A percentile compares a stretch with the other conserved stretches of the same genome.
These are phyloP conservation scores for Promerops cafer DNA, from an alignment of 2,113 vertebrate genomes.

Conservation along the genomic window DNA sequence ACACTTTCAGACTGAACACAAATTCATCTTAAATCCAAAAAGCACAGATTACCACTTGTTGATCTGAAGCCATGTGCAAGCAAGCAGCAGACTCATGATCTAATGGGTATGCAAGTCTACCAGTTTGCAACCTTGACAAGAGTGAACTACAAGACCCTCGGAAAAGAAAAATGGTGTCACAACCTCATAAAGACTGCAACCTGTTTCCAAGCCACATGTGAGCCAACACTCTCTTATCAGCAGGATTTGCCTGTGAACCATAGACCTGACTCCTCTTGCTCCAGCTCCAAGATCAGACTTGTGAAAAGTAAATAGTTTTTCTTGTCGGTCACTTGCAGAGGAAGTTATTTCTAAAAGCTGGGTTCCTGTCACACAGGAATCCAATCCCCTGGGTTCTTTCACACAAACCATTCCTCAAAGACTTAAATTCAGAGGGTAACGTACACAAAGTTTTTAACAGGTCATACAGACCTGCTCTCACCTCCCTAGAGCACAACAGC, in stretches of 20 bases:
- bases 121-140: not conserved
- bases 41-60: not conserved
- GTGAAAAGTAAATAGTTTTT: not conserved
- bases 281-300: not conserved
- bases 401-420: not conserved
- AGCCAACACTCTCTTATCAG: not conserved
- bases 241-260: not conserved
- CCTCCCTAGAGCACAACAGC: not conserved
- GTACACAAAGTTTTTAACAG: not conserved
- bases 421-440: not conserved
- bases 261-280: not conserved
- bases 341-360: not conserved
- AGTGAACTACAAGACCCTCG: not conserved
- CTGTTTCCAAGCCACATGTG: not conserved
- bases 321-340: not conserved
- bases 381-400: not conserved
- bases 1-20: not conserved
- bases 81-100: not conserved
- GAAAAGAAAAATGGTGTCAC: not conserved
- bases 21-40: not conserved
- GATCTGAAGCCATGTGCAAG: not conserved
- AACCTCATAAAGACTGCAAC: not conserved
- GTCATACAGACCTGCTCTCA: not conserved
- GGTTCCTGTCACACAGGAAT: not conserved
- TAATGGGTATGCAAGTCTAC: not conserved